These are phyloP conservation scores for Ditylenchus dipsaci DNA, from an alignment of 1,140 invertebrate genomes.

Conservation along the genomic window DNA sequence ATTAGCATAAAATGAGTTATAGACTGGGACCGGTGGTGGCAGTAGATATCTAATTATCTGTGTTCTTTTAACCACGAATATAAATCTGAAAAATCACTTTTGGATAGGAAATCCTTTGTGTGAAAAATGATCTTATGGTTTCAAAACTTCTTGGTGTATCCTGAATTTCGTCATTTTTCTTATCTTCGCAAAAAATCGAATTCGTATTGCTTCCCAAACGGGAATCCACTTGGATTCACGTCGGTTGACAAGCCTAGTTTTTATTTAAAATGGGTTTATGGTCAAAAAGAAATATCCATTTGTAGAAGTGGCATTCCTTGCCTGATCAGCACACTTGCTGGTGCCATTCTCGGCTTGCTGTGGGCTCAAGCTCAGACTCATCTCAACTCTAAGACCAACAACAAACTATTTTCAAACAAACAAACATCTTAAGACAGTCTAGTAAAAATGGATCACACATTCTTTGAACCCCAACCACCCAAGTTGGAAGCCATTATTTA, in stretches of 20 bases:
- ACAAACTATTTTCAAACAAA: background rate
- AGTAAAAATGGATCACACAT: conserved; percentile 9
- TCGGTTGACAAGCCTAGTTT: no score
- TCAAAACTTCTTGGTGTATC: no score
- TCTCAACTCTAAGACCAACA: conserved; percentile 11
- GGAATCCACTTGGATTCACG: no score
- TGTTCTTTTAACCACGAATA: background rate
- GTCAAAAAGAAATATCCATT: conserved; percentile 7
- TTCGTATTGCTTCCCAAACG: no score
- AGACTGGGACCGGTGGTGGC: conserved; percentile 87
- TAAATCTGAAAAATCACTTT: no score
- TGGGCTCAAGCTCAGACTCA: conserved; percentile 8
- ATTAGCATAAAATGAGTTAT: no score
- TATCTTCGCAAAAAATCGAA: no score
- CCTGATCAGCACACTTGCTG: conserved; percentile 32
- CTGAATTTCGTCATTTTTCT: no score
- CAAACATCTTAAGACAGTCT: conserved; percentile 19
- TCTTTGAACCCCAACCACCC: conserved; percentile 34
- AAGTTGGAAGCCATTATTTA: conserved; percentile 49
- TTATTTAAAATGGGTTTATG: background rate
- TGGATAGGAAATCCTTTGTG: no score
- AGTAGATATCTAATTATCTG: conserved; percentile 44
- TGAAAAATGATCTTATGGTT: no score
- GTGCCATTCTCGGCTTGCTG: conserved; percentile 23
- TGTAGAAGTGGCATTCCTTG: conserved; percentile 46